Base-by-base conservation (phyloP, 2,888 invertebrate genomes). In the Hipparchia semele region DNA sequence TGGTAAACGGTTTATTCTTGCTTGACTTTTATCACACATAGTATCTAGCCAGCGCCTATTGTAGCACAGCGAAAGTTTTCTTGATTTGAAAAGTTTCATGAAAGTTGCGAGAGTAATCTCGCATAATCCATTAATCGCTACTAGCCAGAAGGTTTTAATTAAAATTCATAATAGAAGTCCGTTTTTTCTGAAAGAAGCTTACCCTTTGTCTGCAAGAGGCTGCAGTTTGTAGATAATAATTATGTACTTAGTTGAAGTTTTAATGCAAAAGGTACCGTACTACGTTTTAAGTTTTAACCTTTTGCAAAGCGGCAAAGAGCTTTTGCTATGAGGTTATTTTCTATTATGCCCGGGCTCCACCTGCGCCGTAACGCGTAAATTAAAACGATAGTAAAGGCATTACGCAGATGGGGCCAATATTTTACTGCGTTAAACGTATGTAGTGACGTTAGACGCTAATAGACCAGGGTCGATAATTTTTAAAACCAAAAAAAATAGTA, bases 11-110 rank as follows among this genome's bases (percentile, higher is more conserved):
- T 56, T 13, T 59, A 33, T 8, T 59, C 23, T 33, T 10, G 33
- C 59, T 39, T 61, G 33, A 39, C 3, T 7, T 33, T 6, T 6
- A 61, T 9, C 45, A 1, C 7, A 46, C 46, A 49, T 13, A 13
- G 13, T 13, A 46, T n/a, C 8, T 49, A 46, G 45, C 13, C 13
- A 49, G 13, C n/a, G 46, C 13, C n/a, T 49, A 62, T 46, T 62
- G 61, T 46, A 13, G 6, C n/a, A 8, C 46, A 8, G 61, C 0
- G 39, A 62, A 62, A 46, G 46, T 62, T 62, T 59, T 13, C 62
- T 13, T 62, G 13, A 62, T 62, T 62, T 49, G 62, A 62, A 62
- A 62, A 62, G 62, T 62, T 62, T 46, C 46, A 46, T 46, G 7
- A 62, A 13, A 58, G 58, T 58, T 58, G 58, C 62, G 2, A 46